Percentiles rank a stretch among this genome's conserved stretches.
Evolutionary conservation across 2,888 invertebrate species (phyloP).

Genomic region (Fragum sueziense): DNA sequence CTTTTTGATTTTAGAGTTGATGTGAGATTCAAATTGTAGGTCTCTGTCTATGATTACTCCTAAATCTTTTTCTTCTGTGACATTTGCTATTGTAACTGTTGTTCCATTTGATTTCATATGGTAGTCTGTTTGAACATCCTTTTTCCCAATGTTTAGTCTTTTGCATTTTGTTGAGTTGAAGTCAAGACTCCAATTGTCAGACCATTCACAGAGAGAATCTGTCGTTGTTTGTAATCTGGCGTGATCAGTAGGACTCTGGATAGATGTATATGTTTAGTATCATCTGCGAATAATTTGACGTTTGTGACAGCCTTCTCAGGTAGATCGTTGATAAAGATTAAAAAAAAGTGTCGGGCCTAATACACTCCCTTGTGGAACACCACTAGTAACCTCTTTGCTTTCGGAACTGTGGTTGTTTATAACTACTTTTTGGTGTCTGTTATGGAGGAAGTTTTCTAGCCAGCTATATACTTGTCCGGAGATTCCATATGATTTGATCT

Average conservation of each 20-base stretch:
- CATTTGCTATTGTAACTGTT: neutral
- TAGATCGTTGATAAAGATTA: too few relatives aligned
- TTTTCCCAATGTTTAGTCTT: neutral
- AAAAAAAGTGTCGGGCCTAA: too few relatives aligned
- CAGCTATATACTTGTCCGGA: too few relatives aligned
- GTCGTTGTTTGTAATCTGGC: neutral
- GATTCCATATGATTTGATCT: too few relatives aligned
- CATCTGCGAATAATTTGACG: neutral
- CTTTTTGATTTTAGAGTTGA: neutral
- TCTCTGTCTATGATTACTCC: neutral
- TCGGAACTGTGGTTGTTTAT: too few relatives aligned
- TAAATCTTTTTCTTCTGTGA: neutral
- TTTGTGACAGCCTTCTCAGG: too few relatives aligned
- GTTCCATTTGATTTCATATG: neutral
- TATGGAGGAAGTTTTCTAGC: too few relatives aligned
- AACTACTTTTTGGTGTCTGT: too few relatives aligned
- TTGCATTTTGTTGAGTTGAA: neutral
- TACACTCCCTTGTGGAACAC: too few relatives aligned
- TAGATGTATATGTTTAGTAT: constrained; percentile 5
- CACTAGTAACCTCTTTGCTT: too few relatives aligned
- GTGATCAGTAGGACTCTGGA: neutral
- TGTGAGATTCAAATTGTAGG: neutral
- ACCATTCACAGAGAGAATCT: neutral
- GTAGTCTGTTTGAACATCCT: neutral
- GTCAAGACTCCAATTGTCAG: neutral